Evolutionary conservation across 2,888 invertebrate species (phyloP), one percentile per base, ranked within the genome.

Genomic region (Keiferia lycopersicella): DNA sequence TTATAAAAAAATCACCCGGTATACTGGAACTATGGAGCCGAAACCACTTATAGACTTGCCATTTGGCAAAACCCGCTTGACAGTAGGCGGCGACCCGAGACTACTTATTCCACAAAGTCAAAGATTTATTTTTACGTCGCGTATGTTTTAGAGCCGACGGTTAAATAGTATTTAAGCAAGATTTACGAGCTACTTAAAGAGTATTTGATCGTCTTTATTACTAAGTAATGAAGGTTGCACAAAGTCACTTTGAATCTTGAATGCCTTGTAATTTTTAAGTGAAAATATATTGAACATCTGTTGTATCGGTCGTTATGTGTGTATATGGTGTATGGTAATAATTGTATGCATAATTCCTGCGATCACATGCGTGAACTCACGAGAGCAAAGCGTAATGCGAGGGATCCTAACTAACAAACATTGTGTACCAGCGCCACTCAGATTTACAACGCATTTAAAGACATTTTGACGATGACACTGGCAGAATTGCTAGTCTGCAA

Each of bases 251-350:
- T 76, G 70, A 76, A 74, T 78, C 71, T 81, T 74, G 75, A 76
- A 82, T 81, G 85, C 86, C 85, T 87, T 85, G 78, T 81, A 81
- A 77, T 81, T 81, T 82, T 79, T 82, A 82, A 85, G 85, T 87
- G 86, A 84, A 84, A 86, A 84, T 71, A 65, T 76, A 74, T 73
- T 71, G 69, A 73, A 71, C 73, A 71, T 62, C 22, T 76, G 75
- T 77, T 76, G 74, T 79, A 81, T 75, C 69, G 72, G 79, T 76
- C 79, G 61, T 57, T 64, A 57, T 50, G 64, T 20, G 61, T 64
- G 61, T 61, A 41, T 53, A 16, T 67, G 67, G 68, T 65, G 68
- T 71, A 67, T 67, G 69, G 69, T 69, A 72, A 34, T 34, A 34
- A 67, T 66, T 71, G 71, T 71, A 59, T 60, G 71, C 59, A 30